Evolutionary conservation across 2,113 vertebrate species (phyloP).

Genomic region (Nothobranchius furzeri): DNA sequence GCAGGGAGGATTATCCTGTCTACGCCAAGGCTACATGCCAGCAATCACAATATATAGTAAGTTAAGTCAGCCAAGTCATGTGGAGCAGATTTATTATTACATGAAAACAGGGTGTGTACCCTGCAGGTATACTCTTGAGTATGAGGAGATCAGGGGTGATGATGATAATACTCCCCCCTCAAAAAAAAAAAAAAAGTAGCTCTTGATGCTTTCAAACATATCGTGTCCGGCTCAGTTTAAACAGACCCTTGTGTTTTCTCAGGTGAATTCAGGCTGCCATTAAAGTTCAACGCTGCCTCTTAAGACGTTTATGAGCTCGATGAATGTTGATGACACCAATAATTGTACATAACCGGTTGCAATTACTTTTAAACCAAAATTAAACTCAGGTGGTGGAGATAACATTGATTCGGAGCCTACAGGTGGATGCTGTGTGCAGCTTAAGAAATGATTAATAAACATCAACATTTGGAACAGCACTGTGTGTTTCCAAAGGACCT

Average conservation of each 20-base stretch:
- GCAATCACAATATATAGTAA: conserved; percentile 35
- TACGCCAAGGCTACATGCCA: conserved; percentile 41
- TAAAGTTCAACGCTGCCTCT: background rate
- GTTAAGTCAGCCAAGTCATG: conserved; percentile 39
- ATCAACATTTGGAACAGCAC: background rate
- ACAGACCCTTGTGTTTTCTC: background rate
- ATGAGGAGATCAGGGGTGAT: conserved; percentile 11
- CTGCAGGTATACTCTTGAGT: conserved; percentile 28
- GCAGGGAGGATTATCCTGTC: conserved; percentile 44
- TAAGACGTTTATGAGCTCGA: background rate
- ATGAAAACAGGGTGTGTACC: conserved; percentile 21
- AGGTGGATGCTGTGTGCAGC: background rate
- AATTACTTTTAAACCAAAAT: too few relatives aligned
- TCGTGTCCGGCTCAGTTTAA: conserved; percentile 2
- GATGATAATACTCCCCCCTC: conserved; percentile 15
- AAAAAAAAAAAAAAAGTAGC: conserved; percentile 20
- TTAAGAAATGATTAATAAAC: background rate
- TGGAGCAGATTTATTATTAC: conserved; percentile 51
- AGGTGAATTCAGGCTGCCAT: conserved; percentile 1
- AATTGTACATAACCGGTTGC: background rate
- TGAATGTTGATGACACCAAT: too few relatives aligned
- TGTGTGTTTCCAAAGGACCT: background rate
- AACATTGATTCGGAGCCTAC: too few relatives aligned
- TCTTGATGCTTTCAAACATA: conserved; percentile 10
- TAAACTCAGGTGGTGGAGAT: too few relatives aligned